Conservation (phyloP, 2,113 vertebrate genomes). For the Macheiramphus alcinus region DNA sequence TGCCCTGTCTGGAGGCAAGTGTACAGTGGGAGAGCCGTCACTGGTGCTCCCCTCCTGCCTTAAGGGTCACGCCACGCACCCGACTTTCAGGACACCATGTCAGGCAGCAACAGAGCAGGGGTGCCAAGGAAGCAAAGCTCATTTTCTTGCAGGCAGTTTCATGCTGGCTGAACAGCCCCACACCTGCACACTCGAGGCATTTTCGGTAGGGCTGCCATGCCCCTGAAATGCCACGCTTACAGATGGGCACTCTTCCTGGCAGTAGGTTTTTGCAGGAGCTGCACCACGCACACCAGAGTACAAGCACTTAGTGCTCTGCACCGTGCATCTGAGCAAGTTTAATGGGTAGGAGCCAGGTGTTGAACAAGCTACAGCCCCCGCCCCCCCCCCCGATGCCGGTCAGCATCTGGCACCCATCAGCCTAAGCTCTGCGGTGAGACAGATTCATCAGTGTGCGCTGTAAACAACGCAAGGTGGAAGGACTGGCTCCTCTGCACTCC, state of each 20-base stretch:
- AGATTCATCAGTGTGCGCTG: neutral
- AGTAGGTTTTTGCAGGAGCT: neutral
- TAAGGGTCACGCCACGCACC: accelerated
- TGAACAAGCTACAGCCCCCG: neutral
- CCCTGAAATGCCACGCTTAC: accelerated
- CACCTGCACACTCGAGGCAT: neutral
- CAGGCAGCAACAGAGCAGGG: neutral
- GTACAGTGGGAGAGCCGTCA: neutral
- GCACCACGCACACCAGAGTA: neutral
- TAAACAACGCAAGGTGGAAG: neutral
- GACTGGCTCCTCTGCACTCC: neutral
- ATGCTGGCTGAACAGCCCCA: neutral
- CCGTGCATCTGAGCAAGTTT: neutral
- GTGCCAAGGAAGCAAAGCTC: neutral
- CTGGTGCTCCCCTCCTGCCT: neutral
- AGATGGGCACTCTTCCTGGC: neutral
- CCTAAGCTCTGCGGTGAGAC: neutral
- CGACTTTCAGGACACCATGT: accelerated
- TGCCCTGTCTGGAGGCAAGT: neutral
- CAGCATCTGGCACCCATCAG: neutral
- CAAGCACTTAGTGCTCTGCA: neutral
- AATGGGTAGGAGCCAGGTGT: neutral
- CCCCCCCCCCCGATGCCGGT: too few relatives aligned
- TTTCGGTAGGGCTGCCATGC: accelerated
- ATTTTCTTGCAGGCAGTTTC: neutral